phyloP scores from a whole-genome alignment of 2,797 vertebrate species.

The Danio albolineatus region DNA sequence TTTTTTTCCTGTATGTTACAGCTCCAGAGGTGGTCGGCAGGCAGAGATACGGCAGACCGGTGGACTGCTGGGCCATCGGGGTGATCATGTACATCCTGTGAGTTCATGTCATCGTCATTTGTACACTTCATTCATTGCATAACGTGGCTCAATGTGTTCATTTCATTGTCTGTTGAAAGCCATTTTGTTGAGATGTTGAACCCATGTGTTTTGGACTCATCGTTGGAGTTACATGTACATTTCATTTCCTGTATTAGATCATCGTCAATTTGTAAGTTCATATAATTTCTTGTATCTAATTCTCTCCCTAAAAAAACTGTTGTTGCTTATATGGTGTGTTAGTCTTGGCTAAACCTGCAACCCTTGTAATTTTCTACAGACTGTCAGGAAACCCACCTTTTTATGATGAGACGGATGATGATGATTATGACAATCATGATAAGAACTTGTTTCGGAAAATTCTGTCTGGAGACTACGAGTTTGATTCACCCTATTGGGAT shows the following conservation, averaged over 20 bases:
- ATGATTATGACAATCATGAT: constrained; percentile 93
- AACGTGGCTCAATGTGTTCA: background rate
- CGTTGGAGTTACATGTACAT: constrained; percentile 30
- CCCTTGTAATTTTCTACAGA: constrained; percentile 67
- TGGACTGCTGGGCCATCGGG: constrained; percentile 98
- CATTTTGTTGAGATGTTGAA: background rate
- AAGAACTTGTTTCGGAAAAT: constrained; percentile 98
- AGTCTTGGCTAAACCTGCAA: background rate
- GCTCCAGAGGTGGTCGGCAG: constrained; percentile 96
- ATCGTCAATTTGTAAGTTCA: constrained; percentile 47
- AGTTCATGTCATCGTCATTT: constrained; percentile 69
- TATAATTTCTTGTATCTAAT: background rate
- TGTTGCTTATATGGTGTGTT: background rate
- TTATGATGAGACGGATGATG: constrained; percentile 95
- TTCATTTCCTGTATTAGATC: constrained; percentile 32
- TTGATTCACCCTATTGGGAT: constrained; percentile 98
- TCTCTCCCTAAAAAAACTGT: background rate
- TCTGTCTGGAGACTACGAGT: constrained; percentile 94
- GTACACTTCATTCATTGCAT: background rate
- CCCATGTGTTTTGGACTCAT: constrained; percentile 19
- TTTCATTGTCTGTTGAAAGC: background rate
- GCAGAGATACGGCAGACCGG: constrained; percentile 93
- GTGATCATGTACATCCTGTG: constrained; percentile 99
- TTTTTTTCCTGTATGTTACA: constrained; percentile 65
- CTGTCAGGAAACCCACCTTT: constrained; percentile 98